Base-by-base conservation (phyloP, 2,888 invertebrate genomes). In the Incurvaria masculella region DNA sequence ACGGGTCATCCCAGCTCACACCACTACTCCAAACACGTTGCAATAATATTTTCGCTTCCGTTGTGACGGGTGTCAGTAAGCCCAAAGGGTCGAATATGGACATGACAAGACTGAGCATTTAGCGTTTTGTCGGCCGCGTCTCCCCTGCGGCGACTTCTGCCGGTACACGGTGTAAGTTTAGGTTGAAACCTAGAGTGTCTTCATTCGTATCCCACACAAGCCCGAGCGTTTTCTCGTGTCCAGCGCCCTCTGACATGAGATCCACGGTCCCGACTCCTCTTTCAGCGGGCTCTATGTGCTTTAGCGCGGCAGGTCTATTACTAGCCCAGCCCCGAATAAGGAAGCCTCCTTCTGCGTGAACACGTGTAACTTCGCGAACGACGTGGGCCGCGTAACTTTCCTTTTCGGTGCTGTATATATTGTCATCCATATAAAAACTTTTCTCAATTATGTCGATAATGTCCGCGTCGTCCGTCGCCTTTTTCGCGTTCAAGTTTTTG, bases 351-450 rank as follows among this genome's bases (percentile, higher is more conserved):
- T 10, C 6, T 10, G 23, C 23, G 10, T 23, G 23, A 6, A 23
- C 23, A 6, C 10, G 6, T 8, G 23, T 23, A 11, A 44, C 33
- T 8, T 21, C 14, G 21, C 26, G 10, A 4, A 44, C 44, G n/a
- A 44, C 26, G 10, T 14, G 20, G 10, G 49, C 42, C 6, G 50
- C 49, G 4, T 47, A 42, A 17, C 46, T 45, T 18, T n/a, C 27
- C 16, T 33, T 45, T 1, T 49, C 23, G 19, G 45, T 44, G 17
- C 48, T 51, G 4, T 46, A 19, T 2, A 51, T n/a, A 45, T 48
- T 49, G 42, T 55, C 55, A 21, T 52, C 53, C 10, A 51, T 39
- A 23, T 53, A 52, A 17, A 46, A 49, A n/a, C 49, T 45, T 2
- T 16, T 23, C 1, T 48, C 41, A 8, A 54, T 47, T 2, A 49